Evolutionary conservation across 2,797 vertebrate genomes (phyloP).

Genomic region (Tapirus indicus): DNA sequence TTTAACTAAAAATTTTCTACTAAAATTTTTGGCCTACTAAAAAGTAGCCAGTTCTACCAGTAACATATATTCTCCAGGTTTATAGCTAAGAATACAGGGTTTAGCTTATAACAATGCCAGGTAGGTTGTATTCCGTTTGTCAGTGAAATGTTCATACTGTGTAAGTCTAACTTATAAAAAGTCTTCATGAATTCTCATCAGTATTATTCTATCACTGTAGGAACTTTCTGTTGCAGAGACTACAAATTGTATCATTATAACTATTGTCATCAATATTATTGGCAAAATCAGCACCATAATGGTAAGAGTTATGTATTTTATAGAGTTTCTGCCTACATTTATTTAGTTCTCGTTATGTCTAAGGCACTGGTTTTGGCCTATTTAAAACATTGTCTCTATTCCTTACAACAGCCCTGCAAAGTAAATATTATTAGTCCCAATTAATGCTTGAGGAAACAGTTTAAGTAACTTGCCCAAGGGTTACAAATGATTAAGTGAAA

Average conservation of each 20-base stretch:
- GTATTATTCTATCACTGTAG: background rate
- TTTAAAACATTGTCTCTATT: slow-evolving; percentile 2
- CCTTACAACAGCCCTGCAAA: background rate
- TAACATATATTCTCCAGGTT: background rate
- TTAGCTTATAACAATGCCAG: background rate
- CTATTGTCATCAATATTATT: background rate
- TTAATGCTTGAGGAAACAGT: background rate
- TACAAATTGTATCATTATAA: background rate
- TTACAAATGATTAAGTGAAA: background rate
- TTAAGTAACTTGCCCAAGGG: background rate
- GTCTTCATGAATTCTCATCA: background rate
- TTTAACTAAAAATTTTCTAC: background rate
- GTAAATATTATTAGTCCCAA: background rate
- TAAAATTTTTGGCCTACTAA: too few species aligned
- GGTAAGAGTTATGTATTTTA: background rate
- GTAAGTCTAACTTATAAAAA: background rate
- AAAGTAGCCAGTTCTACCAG: background rate
- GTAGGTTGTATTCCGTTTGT: background rate
- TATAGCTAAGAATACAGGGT: slow-evolving; percentile 16
- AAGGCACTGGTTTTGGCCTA: background rate
- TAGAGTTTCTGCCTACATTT: slow-evolving; percentile 5
- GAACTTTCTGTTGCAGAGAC: background rate
- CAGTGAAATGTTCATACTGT: background rate
- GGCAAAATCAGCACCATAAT: background rate
- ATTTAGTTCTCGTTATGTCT: background rate